Evolutionary conservation across 2,113 vertebrate genomes (phyloP), one percentile per base, ranked within the genome.

Genomic region (Hemibagrus wyckioides): DNA sequence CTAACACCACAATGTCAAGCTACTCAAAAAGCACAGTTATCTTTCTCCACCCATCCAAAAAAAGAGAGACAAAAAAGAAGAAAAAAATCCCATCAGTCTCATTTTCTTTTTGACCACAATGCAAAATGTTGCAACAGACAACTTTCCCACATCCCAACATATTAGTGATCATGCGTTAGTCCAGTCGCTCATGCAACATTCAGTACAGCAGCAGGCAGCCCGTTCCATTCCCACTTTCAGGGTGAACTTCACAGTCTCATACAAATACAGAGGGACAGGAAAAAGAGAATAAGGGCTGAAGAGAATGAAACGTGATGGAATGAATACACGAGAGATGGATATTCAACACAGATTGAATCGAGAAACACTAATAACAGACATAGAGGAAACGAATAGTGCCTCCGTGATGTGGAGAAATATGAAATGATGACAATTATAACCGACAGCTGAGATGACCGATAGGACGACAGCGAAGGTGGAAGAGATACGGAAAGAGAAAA

Each of bases 181-280:
- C 91, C 92, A 92, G 92, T 90, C 90, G 92, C 91, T 90, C 95
- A 96, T 95, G 95, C 95, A 95, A 94, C 95, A 95, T 95, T 95
- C 94, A 92, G 90, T 82, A 82, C 90, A 89, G 84, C 90, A 94
- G 91, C 92, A 92, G 86, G 90, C 87, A 87, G 91, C 91, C 92
- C 87, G 90, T 86, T 89, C 93, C 91, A 93, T 93, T 92, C 94
- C 93, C 89, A 80, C 91, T 90, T 90, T 90, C 59, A 88, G 89
- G 88, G 87, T 82, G 77, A 90, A 91, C 89, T 90, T 91, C 92
- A 92, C 89, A 92, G 88, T 90, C 85, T 93, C 91, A 90, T 91
- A 92, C 90, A 92, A 71, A 91, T 92, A 92, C 88, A 93, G 65
- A 93, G 89, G 93, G 89, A 94, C 92, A 93, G 91, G 56, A 91